A percentile compares a stretch with the other conserved stretches of the same genome.
Evolutionary conservation across 2,113 vertebrate genomes (phyloP).

Genomic region (Sciurus niger): DNA sequence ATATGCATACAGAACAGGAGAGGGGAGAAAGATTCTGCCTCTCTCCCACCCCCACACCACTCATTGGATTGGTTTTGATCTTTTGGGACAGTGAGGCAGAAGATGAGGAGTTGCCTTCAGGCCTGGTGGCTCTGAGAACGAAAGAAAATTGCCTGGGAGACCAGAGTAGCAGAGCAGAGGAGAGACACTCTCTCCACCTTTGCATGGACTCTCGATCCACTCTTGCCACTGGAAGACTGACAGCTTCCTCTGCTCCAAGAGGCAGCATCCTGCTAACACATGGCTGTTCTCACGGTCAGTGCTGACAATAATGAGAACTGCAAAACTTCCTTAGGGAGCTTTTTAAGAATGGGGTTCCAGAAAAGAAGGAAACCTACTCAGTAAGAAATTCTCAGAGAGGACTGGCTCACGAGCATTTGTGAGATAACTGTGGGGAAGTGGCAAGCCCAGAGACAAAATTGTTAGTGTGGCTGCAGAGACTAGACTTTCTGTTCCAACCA

Average conservation of each 20-base stretch:
- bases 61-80: not conserved
- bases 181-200: not conserved
- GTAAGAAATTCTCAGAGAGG: not conserved
- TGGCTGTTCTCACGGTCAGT: not conserved
- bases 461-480: not conserved
- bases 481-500: not conserved
- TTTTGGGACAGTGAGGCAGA: not conserved
- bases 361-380: not conserved
- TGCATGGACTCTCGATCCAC: not conserved
- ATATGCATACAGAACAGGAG: not conserved
- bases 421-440: not conserved
- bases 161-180: fast-evolving
- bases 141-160: not conserved
- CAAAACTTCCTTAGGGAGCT: not conserved
- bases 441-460: not conserved
- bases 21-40: not conserved
- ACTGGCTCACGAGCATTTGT: not conserved
- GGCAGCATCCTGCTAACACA: not conserved
- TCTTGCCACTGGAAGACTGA: not conserved
- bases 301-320: not conserved
- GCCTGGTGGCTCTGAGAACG: not conserved
- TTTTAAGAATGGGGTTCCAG: not conserved
- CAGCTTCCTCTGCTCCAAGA: not conserved
- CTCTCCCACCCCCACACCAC: not conserved
- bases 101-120: not conserved